Evolutionary conservation across 1,140 invertebrate genomes (phyloP).

Genomic region (Penaeus indicus): DNA sequence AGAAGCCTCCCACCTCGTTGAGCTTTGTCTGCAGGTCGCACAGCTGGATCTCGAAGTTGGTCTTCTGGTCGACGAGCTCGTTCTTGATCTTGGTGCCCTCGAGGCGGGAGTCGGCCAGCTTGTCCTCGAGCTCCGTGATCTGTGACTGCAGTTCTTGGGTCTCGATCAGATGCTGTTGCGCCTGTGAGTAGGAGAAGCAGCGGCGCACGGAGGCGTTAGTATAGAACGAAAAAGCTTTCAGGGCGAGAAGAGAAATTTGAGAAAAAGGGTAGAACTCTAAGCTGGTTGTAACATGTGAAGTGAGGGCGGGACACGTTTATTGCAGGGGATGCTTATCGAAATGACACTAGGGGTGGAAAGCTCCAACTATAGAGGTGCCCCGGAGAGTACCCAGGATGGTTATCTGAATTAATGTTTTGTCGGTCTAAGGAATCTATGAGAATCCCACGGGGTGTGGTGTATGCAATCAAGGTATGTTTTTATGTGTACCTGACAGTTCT

Average conservation of each 20-base stretch:
- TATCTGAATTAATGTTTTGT: too few species aligned
- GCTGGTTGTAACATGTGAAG: neutral
- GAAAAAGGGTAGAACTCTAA: neutral
- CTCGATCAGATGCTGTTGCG: slow-evolving; percentile 56
- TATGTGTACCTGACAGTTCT: too few species aligned
- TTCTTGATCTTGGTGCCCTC: slow-evolving; percentile 89
- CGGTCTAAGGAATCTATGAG: too few species aligned
- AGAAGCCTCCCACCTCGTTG: slow-evolving; percentile 83
- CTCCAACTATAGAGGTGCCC: too few species aligned
- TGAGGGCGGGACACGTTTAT: too few species aligned
- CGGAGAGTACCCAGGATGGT: too few species aligned
- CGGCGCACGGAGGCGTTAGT: neutral
- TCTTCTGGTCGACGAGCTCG: slow-evolving; percentile 89
- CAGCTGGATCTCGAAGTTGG: slow-evolving; percentile 87
- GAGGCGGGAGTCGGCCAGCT: slow-evolving; percentile 85
- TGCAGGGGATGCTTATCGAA: too few species aligned
- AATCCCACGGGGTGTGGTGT: too few species aligned
- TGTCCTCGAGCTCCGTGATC: slow-evolving; percentile 87
- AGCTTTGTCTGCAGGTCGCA: slow-evolving; percentile 91
- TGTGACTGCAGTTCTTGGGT: slow-evolving; percentile 82
- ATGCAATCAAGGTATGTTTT: too few species aligned
- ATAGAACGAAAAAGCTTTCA: neutral
- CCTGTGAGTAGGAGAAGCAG: slow-evolving; percentile 24
- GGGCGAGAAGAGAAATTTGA: neutral
- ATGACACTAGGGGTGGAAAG: too few species aligned